Conservation (phyloP, 2,888 invertebrate genomes). For the Drosophila setosimentum region DNA sequence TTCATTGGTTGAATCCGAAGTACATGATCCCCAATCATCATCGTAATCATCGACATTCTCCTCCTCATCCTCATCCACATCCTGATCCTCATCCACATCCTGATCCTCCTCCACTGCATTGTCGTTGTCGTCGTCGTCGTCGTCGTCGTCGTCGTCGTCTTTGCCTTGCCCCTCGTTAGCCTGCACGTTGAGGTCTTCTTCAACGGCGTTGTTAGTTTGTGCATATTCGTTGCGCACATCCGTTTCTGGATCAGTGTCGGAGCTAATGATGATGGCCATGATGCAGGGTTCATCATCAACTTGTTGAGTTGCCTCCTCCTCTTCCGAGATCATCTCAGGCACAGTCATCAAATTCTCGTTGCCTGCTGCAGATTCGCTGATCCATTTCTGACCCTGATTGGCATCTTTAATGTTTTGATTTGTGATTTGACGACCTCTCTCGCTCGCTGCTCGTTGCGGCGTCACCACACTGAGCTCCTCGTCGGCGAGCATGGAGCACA, state of each 20-base stretch:
- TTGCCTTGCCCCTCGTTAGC: not conserved
- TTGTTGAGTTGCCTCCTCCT: not conserved
- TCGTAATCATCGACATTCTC: not conserved
- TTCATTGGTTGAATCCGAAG: not conserved
- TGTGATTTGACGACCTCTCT: not conserved
- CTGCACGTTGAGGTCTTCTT: not conserved
- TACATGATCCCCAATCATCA: not conserved
- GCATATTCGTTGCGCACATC: conserved; percentile 3
- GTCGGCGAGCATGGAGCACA: conserved; percentile 63
- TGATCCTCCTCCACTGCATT: not conserved
- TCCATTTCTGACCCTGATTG: not conserved
- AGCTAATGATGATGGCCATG: not conserved
- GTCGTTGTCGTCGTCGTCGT: no score
- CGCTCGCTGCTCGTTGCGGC: not conserved
- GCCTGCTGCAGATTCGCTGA: not conserved
- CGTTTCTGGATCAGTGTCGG: conserved; percentile 19
- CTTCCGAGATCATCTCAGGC: not conserved
- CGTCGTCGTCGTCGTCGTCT: no score
- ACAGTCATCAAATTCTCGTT: not conserved
- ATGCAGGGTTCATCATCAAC: not conserved
- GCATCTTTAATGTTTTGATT: not conserved
- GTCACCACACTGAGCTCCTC: conserved; percentile 24
- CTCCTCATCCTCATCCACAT: not conserved
- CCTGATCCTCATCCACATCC: not conserved
- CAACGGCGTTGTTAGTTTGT: not conserved